Evolutionary conservation across 2,888 invertebrate species (phyloP).

Genomic region (Agrotis ipsilon): DNA sequence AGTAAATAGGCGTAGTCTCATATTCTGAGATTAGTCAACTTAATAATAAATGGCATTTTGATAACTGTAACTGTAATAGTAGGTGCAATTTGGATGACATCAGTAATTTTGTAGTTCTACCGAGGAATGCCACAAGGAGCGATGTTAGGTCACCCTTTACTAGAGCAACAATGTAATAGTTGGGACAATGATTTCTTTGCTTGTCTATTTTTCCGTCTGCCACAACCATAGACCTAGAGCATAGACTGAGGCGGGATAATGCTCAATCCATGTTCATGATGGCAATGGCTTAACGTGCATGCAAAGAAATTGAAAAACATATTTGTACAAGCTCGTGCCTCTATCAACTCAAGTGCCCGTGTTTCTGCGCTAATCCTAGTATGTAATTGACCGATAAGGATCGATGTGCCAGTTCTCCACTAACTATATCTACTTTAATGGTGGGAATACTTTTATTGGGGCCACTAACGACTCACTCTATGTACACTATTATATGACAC

Average conservation of each 20-base stretch:
- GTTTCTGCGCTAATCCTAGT: slow-evolving; percentile 50
- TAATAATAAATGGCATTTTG: slow-evolving; percentile 13
- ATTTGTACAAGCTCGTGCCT: neutral
- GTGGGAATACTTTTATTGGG: slow-evolving; percentile 52
- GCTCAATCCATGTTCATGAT: too few species aligned
- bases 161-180: neutral
- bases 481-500: slow-evolving; percentile 24
- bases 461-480: slow-evolving; percentile 40
- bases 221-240: too few species aligned
- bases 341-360: slow-evolving; percentile 36
- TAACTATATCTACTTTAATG: slow-evolving; percentile 28
- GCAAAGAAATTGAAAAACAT: too few species aligned
- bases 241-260: too few species aligned
- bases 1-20: slow-evolving; percentile 12
- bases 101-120: neutral
- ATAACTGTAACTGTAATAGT: slow-evolving; percentile 20
- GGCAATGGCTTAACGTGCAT: too few species aligned
- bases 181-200: neutral
- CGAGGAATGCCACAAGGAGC: slow-evolving; percentile 20
- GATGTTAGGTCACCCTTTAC: slow-evolving; percentile 2
- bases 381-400: slow-evolving; percentile 65
- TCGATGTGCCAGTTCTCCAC: slow-evolving; percentile 50
- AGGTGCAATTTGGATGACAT: neutral
- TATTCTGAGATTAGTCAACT: slow-evolving; percentile 19
- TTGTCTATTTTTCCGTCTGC: neutral